Base-by-base conservation (phyloP, 2,113 vertebrate species). In the Dinomys branickii region DNA sequence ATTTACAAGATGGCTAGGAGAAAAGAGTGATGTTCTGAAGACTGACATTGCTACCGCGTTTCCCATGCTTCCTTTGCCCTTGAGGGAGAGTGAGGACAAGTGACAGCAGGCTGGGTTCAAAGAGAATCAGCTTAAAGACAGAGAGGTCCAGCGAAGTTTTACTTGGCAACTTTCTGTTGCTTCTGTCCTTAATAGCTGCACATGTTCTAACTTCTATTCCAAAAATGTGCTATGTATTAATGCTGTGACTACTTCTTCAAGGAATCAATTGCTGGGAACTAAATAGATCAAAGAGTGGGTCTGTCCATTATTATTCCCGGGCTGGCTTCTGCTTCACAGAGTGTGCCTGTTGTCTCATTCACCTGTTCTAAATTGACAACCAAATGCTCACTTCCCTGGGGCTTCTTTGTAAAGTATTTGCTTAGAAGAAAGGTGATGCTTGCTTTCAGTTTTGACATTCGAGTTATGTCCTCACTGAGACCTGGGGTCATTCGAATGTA, bases 281-380 rank as follows among this genome's bases (percentile, higher is more conserved):
- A n/a, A 85, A 41, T 56, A 77, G 35, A 94, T 30, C 58, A 77
- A 38, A 77, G 65, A 92, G 26, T 52, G 54, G 54, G 0, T 30
- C 58, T 90, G 44, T 78, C 52, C 12, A 2, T 93, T 61, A 41
- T 41, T 54, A 54, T n/a, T 80, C 71, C 35, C 22, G 4, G 35
- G 22, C 33, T 73, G 84, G 24, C 59, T 94, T 12, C 24, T 75
- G 67, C 47, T 44, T 73, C 52, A 56, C 33, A 17, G 22, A 33
- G 5, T 20, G 52, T 0, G 17, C 90, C 69, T 80, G 41, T 91
- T 81, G 93, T 96, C 52, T 65, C 30, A 12, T 82, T 75, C 88
- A 94, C 91, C 89, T 97, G 63, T 93, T 97, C 89, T 94, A 96
- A 96, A 93, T 61, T 96, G 89, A 94, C 58, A 82, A 92, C 50